Conservation (phyloP, 1,140 invertebrate species). For the Cydia splendana region DNA sequence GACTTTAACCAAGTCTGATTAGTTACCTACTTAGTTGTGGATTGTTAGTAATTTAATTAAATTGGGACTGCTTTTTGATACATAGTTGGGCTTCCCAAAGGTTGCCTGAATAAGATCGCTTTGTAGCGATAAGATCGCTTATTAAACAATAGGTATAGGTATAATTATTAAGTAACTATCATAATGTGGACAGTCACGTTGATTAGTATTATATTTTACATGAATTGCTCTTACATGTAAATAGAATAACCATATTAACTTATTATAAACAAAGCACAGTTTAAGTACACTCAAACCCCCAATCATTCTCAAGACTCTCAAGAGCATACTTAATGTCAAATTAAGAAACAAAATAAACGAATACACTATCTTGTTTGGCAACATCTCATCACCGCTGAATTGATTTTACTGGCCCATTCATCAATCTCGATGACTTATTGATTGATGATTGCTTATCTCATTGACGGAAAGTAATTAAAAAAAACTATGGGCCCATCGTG, state of each 20-base stretch:
- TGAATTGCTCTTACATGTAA: background rate
- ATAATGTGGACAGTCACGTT: background rate
- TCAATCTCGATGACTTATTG: slow-evolving; percentile 75
- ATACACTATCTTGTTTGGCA: slow-evolving; percentile 33
- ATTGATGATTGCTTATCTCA: slow-evolving; percentile 67
- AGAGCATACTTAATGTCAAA: slow-evolving; percentile 70
- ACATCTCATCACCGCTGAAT: slow-evolving; percentile 69
- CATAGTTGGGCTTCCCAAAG: too few relatives aligned
- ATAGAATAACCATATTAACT: background rate
- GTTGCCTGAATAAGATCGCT: too few relatives aligned
- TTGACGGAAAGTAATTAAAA: slow-evolving; percentile 73
- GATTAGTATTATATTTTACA: background rate
- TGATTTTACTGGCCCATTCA: slow-evolving; percentile 68
- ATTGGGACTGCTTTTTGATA: too few relatives aligned
- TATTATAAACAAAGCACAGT: slow-evolving; percentile 35
- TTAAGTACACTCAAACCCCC: slow-evolving; percentile 40
- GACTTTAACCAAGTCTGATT: background rate
- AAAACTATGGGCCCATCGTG: slow-evolving; percentile 49
- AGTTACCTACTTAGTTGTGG: too few relatives aligned
- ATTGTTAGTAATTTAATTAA: too few relatives aligned
- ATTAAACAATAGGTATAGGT: too few relatives aligned
- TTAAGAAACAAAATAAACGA: slow-evolving; percentile 58
- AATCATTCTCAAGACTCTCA: slow-evolving; percentile 45
- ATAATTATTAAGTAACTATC: background rate
- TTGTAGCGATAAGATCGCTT: too few relatives aligned